Evolutionary conservation across 2,888 invertebrate species (phyloP).

Genomic region (Xanthia icteritia): DNA sequence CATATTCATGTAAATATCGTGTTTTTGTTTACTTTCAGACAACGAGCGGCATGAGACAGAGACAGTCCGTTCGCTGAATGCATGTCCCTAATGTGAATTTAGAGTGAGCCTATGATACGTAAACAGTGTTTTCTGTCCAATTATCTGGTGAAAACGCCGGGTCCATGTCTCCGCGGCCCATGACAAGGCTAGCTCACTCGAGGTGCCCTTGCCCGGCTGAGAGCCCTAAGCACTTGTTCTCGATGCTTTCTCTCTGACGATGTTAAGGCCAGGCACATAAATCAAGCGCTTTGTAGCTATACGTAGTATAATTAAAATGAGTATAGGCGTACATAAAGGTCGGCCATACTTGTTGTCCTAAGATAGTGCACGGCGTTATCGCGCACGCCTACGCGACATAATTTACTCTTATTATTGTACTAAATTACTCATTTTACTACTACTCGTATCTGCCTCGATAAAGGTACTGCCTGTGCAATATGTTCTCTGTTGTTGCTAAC

Average conservation of each 20-base stretch:
- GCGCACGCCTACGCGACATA: conserved; percentile 61
- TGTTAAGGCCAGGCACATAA: conserved; percentile 56
- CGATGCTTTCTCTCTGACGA: conserved; percentile 51
- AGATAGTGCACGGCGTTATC: conserved; percentile 61
- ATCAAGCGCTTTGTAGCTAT: conserved; percentile 37
- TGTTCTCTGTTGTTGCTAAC: conserved; percentile 10
- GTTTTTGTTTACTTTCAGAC: conserved; percentile 62
- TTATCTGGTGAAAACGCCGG: conserved; percentile 28
- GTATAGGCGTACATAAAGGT: conserved; percentile 45
- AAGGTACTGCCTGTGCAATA: conserved; percentile 33
- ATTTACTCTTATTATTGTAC: conserved; percentile 62
- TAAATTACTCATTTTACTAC: conserved; percentile 66
- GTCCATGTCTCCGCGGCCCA: conserved; percentile 14
- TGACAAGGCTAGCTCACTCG: conserved; percentile 36
- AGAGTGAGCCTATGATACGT: conserved; percentile 18
- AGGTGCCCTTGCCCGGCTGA: conserved; percentile 41
- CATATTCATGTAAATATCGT: conserved; percentile 64
- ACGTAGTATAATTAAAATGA: conserved; percentile 47
- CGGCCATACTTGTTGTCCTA: conserved; percentile 61
- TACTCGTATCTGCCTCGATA: conserved; percentile 58
- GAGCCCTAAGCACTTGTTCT: conserved; percentile 48
- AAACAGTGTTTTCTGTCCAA: conserved; percentile 31
- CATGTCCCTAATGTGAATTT: conserved; percentile 38
- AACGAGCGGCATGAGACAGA: conserved; percentile 40
- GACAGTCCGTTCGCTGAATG: conserved; percentile 39